Base-by-base conservation (phyloP, 2,113 vertebrate genomes). In the Coreoperca whiteheadi region DNA sequence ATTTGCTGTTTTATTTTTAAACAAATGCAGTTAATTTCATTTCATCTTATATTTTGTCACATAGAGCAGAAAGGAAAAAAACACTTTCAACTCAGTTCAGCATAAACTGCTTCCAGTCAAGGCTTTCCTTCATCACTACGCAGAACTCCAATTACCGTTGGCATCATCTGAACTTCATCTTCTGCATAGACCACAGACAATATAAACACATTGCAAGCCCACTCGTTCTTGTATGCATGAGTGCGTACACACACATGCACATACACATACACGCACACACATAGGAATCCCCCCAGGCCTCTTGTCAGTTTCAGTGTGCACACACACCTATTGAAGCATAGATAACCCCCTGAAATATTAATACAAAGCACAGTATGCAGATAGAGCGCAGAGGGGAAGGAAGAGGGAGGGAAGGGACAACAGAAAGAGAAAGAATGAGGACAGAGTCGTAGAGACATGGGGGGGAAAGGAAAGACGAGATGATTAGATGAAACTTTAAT, bases 321-420 rank as follows among this genome's bases (percentile, higher is more conserved):
- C 84, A 89, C 84, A 85, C 86, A 87, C 80, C 82, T 88, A 91
- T 67, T 82, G 85, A 91, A 88, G 91, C 94, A 89, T 84, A 79
- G 59, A 88, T 86, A 94, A 93, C 79, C 63, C 66, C 54, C 87
- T 95, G 82, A 95, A 95, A 94, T 91, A 94, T 94, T 93, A 43
- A 95, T 93, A 82, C 57, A 64, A 46, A 73, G 28, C 53, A n/a
- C 63, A 34, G 65, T 59, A 54, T 68, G 70, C 50, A 78, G 79
- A 68, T 57, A 28, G 20, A 74, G 65, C 82, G 77, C 66, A 75
- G 61, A 57, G 11, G 41, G 63, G 18, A 56, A 60, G 25, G 28
- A 63, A 20, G 34, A 56, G 14, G 15, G 56, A 50, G 61, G 59
- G 21, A 53, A 32, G 34, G n/a, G 54, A 78, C 50, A 51, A 87